A percentile compares a stretch with the other conserved stretches of the same genome.
These are phyloP conservation scores for Pseudococcus jackbeardsleyi DNA, from an alignment of 2,888 invertebrate species.

Conservation along the genomic window DNA sequence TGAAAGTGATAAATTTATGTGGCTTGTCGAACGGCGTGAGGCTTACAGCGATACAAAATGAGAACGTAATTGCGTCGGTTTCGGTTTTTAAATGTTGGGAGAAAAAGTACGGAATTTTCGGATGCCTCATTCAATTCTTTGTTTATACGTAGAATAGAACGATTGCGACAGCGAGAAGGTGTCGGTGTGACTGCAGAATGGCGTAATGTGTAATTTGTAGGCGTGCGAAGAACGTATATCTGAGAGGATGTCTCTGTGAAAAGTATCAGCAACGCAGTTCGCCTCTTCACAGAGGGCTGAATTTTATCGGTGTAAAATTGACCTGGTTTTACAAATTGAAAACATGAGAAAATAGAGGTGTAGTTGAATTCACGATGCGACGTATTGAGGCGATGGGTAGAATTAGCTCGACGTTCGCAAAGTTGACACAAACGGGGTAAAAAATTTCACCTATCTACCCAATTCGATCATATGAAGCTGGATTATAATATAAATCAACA, in stretches of 20 bases:
- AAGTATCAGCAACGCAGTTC: background rate
- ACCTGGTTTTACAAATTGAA: background rate
- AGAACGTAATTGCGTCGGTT: constrained; percentile 25
- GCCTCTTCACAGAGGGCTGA: constrained; percentile 3
- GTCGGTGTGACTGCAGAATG: constrained; percentile 12
- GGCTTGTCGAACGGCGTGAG: constrained; percentile 4
- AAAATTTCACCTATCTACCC: background rate
- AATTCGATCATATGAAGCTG: background rate
- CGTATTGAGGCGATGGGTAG: background rate
- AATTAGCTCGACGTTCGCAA: background rate
- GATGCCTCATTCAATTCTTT: constrained; percentile 19
- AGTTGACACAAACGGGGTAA: background rate
- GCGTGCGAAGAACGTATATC: constrained; percentile 1
- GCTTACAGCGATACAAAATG: constrained; percentile 1
- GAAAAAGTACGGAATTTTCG: constrained; percentile 31
- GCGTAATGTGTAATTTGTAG: background rate
- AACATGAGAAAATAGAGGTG: background rate
- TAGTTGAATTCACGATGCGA: background rate
- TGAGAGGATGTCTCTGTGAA: background rate
- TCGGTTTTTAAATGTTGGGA: constrained; percentile 6
- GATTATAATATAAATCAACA: background rate
- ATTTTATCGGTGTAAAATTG: background rate
- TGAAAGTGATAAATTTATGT: constrained; percentile 34
- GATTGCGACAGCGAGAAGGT: constrained; percentile 11
- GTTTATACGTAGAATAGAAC: background rate